Conservation (phyloP, 2,797 vertebrate genomes). For the Hafferia zeledoni region DNA sequence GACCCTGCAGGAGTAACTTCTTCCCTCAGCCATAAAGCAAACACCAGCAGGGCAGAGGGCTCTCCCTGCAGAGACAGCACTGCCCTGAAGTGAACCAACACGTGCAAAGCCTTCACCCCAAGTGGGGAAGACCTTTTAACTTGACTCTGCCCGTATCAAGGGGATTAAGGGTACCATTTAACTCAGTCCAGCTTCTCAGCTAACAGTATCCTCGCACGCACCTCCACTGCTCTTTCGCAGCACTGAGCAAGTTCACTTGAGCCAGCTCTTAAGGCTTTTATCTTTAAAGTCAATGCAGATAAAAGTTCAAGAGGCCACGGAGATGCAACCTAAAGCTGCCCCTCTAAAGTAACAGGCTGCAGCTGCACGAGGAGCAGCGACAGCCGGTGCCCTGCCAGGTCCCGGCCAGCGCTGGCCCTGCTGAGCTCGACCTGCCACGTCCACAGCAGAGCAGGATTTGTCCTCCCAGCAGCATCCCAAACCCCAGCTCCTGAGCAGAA, state of each 20-base stretch:
- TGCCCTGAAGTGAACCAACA: slow-evolving; percentile 65
- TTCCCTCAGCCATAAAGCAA: background rate
- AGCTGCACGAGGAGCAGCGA: background rate
- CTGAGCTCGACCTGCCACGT: background rate
- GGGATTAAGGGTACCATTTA: slow-evolving; percentile 72
- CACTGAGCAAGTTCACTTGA: slow-evolving; percentile 12
- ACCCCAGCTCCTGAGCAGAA: background rate
- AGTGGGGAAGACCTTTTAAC: slow-evolving; percentile 66
- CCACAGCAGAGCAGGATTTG: background rate
- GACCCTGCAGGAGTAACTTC: background rate
- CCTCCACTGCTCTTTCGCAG: slow-evolving; percentile 42
- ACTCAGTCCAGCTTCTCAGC: slow-evolving; percentile 59
- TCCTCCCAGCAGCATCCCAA: background rate
- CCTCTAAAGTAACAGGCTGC: background rate
- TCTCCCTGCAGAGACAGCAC: background rate
- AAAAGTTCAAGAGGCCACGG: background rate
- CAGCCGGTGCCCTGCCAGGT: rapidly evolving
- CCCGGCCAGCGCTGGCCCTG: background rate
- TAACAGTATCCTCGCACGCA: slow-evolving; percentile 62
- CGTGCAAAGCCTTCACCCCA: slow-evolving; percentile 52
- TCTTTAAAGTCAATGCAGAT: slow-evolving; percentile 4
- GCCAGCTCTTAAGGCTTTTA: slow-evolving; percentile 51
- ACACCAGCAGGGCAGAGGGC: background rate
- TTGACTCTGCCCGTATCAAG: slow-evolving; percentile 51
- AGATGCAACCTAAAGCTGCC: slow-evolving; percentile 1